Percentiles rank a stretch among this genome's conserved stretches.
Evolutionary conservation across 2,888 invertebrate genomes (phyloP).

Genomic region (Aleiodes testaceus): DNA sequence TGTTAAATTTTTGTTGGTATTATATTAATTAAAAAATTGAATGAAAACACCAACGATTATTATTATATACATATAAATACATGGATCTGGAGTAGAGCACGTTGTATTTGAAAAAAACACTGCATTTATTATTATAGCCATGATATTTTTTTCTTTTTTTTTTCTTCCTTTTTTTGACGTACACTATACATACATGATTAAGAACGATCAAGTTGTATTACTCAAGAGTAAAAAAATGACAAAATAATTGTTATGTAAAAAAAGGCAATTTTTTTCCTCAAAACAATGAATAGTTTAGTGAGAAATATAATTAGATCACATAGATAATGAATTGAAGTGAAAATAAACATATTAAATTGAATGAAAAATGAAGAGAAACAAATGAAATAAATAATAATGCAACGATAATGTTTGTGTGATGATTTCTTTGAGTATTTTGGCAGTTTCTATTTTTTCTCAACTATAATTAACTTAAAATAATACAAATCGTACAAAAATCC

Average conservation of each 20-base stretch:
- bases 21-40: constrained; percentile 6
- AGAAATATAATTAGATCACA: constrained; percentile 8
- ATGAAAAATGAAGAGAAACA: background rate
- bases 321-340: constrained; percentile 4
- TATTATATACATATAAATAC: constrained; percentile 23
- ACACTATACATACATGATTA: constrained; percentile 21
- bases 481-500: background rate
- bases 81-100: constrained; percentile 21
- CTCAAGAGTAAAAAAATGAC: constrained; percentile 20
- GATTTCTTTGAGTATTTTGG: constrained; percentile 7
- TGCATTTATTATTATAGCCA: constrained; percentile 30
- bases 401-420: constrained; percentile 11
- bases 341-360: constrained; percentile 20
- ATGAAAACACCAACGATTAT: constrained; percentile 24
- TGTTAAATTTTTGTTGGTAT: constrained; percentile 29
- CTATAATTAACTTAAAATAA: background rate
- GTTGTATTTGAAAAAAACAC: constrained; percentile 17
- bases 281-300: constrained; percentile 12
- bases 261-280: constrained; percentile 4
- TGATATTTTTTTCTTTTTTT: constrained; percentile 1
- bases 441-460: background rate
- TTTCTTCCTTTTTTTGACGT: background rate
- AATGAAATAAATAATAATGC: constrained; percentile 17
- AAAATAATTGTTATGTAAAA: constrained; percentile 22
- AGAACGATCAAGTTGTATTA: constrained; percentile 25